Percentiles rank a stretch among this genome's conserved stretches.
Conservation (phyloP, 2,113 vertebrate genomes). For the Melozone crissalis region DNA sequence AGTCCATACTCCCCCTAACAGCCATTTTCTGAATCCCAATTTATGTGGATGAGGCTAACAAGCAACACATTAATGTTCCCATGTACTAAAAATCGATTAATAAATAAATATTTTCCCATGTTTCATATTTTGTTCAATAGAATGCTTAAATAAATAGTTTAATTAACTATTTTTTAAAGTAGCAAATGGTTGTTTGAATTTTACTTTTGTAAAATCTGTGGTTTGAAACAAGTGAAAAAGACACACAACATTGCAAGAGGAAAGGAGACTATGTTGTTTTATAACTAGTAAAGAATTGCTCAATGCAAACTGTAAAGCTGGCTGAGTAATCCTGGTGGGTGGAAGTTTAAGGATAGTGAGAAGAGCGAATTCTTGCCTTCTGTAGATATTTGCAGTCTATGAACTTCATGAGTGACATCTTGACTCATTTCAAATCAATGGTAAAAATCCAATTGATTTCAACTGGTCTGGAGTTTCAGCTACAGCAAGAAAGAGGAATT, state of each 20-base stretch:
- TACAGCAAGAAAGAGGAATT: background rate
- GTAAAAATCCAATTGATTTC: background rate
- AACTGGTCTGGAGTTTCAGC: background rate
- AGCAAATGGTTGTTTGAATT: background rate
- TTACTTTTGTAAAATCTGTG: background rate
- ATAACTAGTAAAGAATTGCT: background rate
- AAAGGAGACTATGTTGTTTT: background rate
- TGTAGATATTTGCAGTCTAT: background rate
- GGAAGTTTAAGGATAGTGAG: background rate
- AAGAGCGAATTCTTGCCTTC: background rate
- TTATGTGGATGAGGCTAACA: background rate
- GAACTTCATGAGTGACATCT: background rate
- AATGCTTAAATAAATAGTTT: background rate
- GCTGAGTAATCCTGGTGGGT: background rate
- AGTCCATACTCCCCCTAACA: background rate
- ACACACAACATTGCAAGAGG: rapidly evolving
- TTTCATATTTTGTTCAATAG: background rate
- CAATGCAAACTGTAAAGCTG: background rate
- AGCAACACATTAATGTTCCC: background rate
- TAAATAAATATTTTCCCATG: background rate
- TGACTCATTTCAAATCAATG: background rate
- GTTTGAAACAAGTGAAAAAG: background rate
- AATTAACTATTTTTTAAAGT: background rate
- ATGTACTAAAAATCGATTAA: background rate
- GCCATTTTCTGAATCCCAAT: background rate